These are phyloP conservation scores for Dicerorhinus sumatrensis DNA, from an alignment of 2,113 vertebrate genomes.

Conservation along the genomic window DNA sequence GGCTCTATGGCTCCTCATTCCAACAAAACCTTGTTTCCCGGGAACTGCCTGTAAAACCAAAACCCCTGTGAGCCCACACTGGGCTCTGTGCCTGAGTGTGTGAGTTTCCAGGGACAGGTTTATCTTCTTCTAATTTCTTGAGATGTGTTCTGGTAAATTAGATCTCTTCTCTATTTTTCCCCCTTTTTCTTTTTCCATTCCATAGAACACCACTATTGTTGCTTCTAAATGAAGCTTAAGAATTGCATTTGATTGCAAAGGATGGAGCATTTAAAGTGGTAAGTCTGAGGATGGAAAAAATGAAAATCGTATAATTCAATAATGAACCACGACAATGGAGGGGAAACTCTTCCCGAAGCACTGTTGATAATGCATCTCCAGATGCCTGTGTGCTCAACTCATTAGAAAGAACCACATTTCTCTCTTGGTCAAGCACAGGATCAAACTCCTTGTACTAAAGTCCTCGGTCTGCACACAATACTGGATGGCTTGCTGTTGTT, in stretches of 20 bases:
- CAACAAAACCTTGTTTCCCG: neutral
- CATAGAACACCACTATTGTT: conserved; percentile 80
- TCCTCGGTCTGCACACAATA: conserved; percentile 73
- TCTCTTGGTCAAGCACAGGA: conserved; percentile 66
- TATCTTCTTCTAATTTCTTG: conserved; percentile 76
- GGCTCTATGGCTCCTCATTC: neutral
- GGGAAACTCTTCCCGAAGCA: conserved; percentile 76
- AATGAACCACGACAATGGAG: conserved; percentile 83
- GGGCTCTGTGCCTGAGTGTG: neutral
- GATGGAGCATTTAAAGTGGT: conserved; percentile 85
- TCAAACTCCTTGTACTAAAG: conserved; percentile 67
- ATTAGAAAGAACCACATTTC: conserved; percentile 76
- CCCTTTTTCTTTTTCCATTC: conserved; percentile 82
- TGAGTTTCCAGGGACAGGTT: conserved; percentile 52
- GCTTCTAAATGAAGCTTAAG: conserved; percentile 82
- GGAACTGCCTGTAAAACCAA: conserved; percentile 28
- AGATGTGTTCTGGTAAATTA: conserved; percentile 83
- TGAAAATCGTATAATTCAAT: conserved; percentile 87
- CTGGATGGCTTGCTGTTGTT: conserved; percentile 77
- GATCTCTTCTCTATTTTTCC: conserved; percentile 71
- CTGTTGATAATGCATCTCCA: conserved; percentile 81
- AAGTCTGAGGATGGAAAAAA: conserved; percentile 86
- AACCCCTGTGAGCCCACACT: neutral
- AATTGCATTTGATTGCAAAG: conserved; percentile 87
- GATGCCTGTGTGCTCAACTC: conserved; percentile 78